Evolutionary conservation across 2,113 vertebrate species (phyloP).

Genomic region (Pterocles orientalis): DNA sequence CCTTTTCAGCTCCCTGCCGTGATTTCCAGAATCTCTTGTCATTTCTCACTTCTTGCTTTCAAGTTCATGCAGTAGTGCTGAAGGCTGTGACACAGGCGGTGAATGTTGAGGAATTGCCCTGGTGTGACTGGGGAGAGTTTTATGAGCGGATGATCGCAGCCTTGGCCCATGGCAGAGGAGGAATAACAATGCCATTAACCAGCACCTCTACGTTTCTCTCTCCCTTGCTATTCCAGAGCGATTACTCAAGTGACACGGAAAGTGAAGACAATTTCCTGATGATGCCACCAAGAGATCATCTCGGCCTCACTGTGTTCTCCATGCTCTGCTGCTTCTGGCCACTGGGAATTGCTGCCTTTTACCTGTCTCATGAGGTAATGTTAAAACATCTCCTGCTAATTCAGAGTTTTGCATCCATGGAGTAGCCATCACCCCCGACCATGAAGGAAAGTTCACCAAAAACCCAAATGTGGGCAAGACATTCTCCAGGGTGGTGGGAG

Average conservation of each 20-base stretch:
- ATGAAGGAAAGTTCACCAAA: neutral
- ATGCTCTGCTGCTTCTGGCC: slow-evolving; percentile 99
- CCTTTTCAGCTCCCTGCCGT: neutral
- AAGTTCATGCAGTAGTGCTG: neutral
- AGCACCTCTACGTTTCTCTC: neutral
- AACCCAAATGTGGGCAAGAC: neutral
- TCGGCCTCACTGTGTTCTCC: slow-evolving; percentile 94
- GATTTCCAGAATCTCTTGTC: neutral
- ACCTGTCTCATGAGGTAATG: slow-evolving; percentile 89
- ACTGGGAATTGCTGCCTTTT: slow-evolving; percentile 92
- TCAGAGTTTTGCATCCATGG: neutral
- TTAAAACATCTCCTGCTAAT: neutral
- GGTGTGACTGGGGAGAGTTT: neutral
- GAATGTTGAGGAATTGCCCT: neutral
- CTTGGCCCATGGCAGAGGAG: neutral
- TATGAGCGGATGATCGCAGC: neutral
- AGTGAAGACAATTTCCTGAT: slow-evolving; percentile 93
- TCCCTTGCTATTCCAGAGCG: slow-evolving; percentile 79
- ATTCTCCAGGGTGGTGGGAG: neutral
- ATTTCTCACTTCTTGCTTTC: neutral
- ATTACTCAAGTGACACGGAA: slow-evolving; percentile 92
- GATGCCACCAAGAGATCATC: slow-evolving; percentile 90
- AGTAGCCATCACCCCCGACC: neutral
- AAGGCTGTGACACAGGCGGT: neutral
- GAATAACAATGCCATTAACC: neutral